Base-by-base conservation (phyloP, 2,797 vertebrate species). In the Darevskia mixta region DNA sequence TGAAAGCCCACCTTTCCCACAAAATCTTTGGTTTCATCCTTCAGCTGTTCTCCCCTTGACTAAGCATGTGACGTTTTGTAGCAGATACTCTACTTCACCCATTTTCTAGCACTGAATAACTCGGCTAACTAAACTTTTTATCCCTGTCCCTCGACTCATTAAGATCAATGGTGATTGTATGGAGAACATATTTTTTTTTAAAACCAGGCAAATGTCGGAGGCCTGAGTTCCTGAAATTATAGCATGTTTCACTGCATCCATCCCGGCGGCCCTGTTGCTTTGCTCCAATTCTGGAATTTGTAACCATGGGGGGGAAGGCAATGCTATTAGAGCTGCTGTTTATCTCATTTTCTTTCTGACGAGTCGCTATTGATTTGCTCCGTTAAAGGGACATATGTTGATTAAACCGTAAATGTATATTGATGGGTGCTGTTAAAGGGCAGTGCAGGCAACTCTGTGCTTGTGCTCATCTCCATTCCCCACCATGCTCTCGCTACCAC, bases 301-400 rank as follows among this genome's bases (percentile, higher is more conserved):
- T 77, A 1, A 87, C 86, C 25, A 86, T 66, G 38, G 87, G 83
- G 64, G 78, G 81, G 49, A 91, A 90, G 82, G 83, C 71, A 88
- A 83, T 0, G 0, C 85, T 90, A 66, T 86, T 87, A 94, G 89
- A 66, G 85, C 79, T 58, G 0, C n/a, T 79, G 43, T 92, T 95
- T 93, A 95, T 95, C 94, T 93, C 89, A 1, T 96, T 95, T 94
- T 93, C 90, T 95, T 90, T 82, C 93, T 88, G 1, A 13, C 69
- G 86, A 87, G 86, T 85, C 71, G 61, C 77, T 41, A 92, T 95
- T 49, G 94, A 96, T 95, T 76, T 82, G 82, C 90, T 67, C 71
- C 7, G 0, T 18, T 89, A 64, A 55, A 85, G 86, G 83, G 77
- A 67, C 64, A 2, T 2, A 0, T 1, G 1, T 83, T 91, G 92